phyloP scores from a whole-genome alignment of 2,113 vertebrate species.

The Tamias sibiricus region DNA sequence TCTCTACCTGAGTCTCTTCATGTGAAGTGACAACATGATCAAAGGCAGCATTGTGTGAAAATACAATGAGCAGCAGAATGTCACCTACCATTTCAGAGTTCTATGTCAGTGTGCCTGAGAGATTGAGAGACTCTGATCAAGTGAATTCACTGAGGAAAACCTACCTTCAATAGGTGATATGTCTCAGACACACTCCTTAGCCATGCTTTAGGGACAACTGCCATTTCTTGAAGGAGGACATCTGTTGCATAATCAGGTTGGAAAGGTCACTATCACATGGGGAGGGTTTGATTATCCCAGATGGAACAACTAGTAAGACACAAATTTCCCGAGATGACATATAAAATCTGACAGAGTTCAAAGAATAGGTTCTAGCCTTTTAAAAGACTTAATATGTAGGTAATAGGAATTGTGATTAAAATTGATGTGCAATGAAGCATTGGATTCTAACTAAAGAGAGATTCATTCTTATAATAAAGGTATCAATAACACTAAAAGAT shows the following conservation, averaged over 20 bases:
- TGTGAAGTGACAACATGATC: conserved; percentile 35
- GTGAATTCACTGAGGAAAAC: not conserved
- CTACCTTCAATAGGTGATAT: rapidly evolving
- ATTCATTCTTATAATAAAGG: not conserved
- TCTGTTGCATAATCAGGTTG: not conserved
- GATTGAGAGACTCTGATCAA: not conserved
- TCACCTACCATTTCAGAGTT: conserved; percentile 19
- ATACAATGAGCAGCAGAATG: not conserved
- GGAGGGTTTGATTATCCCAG: not conserved
- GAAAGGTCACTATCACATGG: not conserved
- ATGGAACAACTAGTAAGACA: not conserved
- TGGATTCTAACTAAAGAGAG: not conserved
- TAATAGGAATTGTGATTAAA: not conserved
- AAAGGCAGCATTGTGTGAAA: conserved; percentile 19
- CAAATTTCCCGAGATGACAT: not conserved
- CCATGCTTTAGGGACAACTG: not conserved
- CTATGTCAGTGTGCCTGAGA: not conserved
- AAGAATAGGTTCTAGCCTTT: not conserved
- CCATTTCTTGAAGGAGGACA: not conserved
- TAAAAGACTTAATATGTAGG: not conserved
- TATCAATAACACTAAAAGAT: not conserved
- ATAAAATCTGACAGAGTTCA: not conserved
- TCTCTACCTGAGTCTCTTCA: not conserved
- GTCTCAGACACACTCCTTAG: not conserved
- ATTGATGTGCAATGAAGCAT: not conserved